Evolutionary conservation across 2,797 vertebrate species (phyloP), one percentile per base, ranked within the genome.

Genomic region (Pangasius mekongensis): DNA sequence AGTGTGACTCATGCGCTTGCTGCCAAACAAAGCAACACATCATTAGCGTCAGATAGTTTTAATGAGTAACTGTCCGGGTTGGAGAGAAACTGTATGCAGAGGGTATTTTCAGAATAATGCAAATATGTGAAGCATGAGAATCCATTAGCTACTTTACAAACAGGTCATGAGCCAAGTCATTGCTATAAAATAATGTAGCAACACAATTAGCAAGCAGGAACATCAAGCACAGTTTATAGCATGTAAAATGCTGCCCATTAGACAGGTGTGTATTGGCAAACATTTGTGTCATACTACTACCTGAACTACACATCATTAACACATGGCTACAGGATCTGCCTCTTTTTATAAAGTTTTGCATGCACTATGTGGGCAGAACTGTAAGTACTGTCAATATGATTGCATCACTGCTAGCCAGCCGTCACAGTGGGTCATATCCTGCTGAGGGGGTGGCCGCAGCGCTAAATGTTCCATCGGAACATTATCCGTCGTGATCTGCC

Each of bases 401-500:
- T 22, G 30, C 47, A 52, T 69, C 27, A 43, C 56, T 62, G 11
- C 20, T 13, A 82, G 54, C 18, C 58, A 60, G 62, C 22, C 58
- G 0, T 33, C 80, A 14, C 39, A 83, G 5, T 39, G 88, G 87
- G 86, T 92, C 89, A 89, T 89, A 84, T 85, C 52, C 87, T 81
- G 39, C 81, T 82, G 83, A 83, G 83, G 73, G 24, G 89, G 89
- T 88, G 91, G 91, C 83, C 76, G 73, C 66, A 90, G 91, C 86
- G 87, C 43, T 84, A 90, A 89, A 71, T 89, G 73, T 90, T 93
- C 91, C 87, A 86, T 83, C 84, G 82, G 64, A 39, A 84, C 89
- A 86, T 91, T 92, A 92, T 94, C 93, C 91, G 67, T 95, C 93
- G 76, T 62, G 80, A 90, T 93, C 91, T 91, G 91, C 89, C 30